phyloP scores from a whole-genome alignment of 2,113 vertebrate species.

The Gymnogyps californianus region DNA sequence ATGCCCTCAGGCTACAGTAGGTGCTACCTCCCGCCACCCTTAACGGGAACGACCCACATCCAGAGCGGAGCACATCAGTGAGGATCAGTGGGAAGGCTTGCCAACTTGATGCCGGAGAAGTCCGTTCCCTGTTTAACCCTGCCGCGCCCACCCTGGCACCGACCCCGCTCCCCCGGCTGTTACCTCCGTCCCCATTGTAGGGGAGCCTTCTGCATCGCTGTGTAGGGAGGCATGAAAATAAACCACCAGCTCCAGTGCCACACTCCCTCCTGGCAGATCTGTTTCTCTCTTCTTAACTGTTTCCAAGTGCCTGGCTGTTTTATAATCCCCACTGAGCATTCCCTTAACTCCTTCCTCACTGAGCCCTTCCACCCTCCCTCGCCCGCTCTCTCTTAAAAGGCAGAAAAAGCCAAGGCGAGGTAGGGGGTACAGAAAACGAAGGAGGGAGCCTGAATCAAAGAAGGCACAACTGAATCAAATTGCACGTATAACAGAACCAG shows the following conservation, averaged over 20 bases:
- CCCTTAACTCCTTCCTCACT: conserved; percentile 57
- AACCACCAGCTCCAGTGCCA: conserved; percentile 45
- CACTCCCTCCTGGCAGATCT: conserved; percentile 62
- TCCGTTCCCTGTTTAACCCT: neutral
- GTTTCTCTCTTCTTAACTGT: conserved; percentile 66
- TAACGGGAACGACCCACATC: neutral
- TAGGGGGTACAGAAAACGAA: neutral
- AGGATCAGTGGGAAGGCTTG: neutral
- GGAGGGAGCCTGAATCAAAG: conserved; percentile 29
- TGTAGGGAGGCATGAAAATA: conserved; percentile 59
- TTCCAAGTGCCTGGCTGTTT: conserved; percentile 59
- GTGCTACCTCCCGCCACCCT: neutral
- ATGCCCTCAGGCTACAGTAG: neutral
- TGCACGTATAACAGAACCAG: neutral
- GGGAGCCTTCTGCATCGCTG: conserved; percentile 23
- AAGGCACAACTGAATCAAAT: conserved; percentile 43
- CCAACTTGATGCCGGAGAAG: neutral
- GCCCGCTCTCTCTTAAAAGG: neutral
- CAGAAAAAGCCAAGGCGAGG: conserved; percentile 21
- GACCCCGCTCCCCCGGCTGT: accelerated
- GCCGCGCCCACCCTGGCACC: neutral
- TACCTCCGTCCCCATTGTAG: conserved; percentile 26
- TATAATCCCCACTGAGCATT: conserved; percentile 60
- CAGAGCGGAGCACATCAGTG: neutral
- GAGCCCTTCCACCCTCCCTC: conserved; percentile 14